Base-by-base conservation (phyloP, 2,113 vertebrate species). In the Cygnus buccinator region DNA sequence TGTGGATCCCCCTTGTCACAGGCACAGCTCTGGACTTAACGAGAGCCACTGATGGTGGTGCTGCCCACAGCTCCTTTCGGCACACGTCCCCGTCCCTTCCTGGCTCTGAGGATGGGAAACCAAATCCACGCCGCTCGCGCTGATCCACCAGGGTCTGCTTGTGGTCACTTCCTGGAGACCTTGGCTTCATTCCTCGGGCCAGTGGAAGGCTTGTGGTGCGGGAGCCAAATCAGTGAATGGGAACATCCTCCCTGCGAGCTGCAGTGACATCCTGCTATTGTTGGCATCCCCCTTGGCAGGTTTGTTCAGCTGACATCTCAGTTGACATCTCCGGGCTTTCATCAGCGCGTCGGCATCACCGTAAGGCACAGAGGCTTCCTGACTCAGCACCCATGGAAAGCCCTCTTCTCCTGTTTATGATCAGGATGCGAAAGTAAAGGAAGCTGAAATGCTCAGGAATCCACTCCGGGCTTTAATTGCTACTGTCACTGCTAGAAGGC, bases 261-360 rank as follows among this genome's bases (percentile, higher is more conserved):
- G 75, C 93, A 93, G 95, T 89, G 93, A 97, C 93, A 97, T 97
- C 96, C 96, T 97, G 95, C 93, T 95, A 97, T 97, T 97, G 96
- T 97, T 97, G 96, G 95, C 95, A 96, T 48, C 46, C 18, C 55
- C 15, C 58, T 93, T 96, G 95, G 95, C 96, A 96, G 89, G 96
- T 95, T 96, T 97, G 87, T 95, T 96, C 94, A 93, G 95, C 96
- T 95, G 95, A 48, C 46, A 48, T 48, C 96, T 94, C 92, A 73
- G 84, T 84, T 91, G 93, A 96, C 81, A 76, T 94, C 96, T 94
- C 91, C 4, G 11, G 94, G 87, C 91, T 96, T 96, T 96, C 94
- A 89, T 94, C 89, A 82, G 67, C 55, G 72, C 3, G 3, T 85
- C 84, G 2, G 50, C 67, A 79, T 95, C 15, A 5, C 91, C 50